phyloP scores from a whole-genome alignment of 2,797 vertebrate species.

The Denticeps clupeoides region DNA sequence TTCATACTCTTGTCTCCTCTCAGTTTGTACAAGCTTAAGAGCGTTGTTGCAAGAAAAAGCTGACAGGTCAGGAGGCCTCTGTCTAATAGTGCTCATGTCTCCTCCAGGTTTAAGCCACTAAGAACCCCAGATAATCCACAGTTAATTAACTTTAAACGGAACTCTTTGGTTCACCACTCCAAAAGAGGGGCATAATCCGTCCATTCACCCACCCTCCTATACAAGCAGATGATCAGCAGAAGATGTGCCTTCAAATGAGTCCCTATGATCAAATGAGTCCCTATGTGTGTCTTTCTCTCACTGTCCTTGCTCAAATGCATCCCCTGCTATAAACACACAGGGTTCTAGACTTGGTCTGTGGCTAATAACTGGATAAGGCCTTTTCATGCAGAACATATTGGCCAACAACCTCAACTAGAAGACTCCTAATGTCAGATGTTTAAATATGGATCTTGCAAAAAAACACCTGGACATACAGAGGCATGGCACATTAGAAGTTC shows the following conservation, averaged over 20 bases:
- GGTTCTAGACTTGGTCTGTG: no score
- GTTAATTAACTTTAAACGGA: conserved; percentile 29
- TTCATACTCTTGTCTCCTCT: no score
- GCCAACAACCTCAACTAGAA: no score
- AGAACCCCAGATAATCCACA: conserved; percentile 28
- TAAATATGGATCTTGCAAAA: no score
- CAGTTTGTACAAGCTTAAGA: no score
- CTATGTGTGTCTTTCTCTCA: neutral
- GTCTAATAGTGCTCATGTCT: conserved; percentile 28
- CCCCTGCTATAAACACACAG: no score
- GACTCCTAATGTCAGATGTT: no score
- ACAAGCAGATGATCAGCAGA: neutral
- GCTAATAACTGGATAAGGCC: no score
- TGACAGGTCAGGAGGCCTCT: conserved; percentile 10
- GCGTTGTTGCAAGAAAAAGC: no score
- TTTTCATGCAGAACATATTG: no score
- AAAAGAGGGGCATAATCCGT: conserved; percentile 14
- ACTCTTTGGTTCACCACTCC: conserved; percentile 10
- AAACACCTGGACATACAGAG: no score
- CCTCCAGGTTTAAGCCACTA: conserved; percentile 28
- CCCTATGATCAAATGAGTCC: neutral
- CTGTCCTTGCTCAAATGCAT: neutral
- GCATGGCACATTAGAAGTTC: no score
- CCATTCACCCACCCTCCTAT: conserved; percentile 5
- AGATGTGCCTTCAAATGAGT: neutral